Conservation (phyloP, 2,888 invertebrate genomes). For the Drosophila monieri region DNA sequence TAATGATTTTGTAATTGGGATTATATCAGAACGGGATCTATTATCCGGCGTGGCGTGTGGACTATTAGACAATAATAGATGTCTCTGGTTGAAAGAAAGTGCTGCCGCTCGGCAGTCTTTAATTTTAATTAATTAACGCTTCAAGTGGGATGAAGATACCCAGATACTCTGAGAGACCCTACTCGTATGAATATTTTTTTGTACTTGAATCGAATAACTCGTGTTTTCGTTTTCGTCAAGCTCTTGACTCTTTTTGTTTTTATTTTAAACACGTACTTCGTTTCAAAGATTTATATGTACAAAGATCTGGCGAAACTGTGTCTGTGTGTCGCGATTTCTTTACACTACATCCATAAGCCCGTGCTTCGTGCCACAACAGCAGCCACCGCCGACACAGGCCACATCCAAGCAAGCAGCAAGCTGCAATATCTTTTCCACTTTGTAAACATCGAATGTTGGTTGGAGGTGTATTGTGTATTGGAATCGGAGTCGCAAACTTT, state of each 20-base stretch:
- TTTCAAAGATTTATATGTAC: neutral
- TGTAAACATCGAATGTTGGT: slow-evolving; percentile 17
- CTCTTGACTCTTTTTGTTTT: slow-evolving; percentile 1
- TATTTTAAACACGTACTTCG: slow-evolving; percentile 36
- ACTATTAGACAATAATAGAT: slow-evolving; percentile 5
- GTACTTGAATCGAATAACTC: slow-evolving; percentile 41
- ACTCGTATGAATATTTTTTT: slow-evolving; percentile 13
- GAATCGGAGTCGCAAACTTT: slow-evolving; percentile 34
- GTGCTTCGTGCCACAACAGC: slow-evolving; percentile 27
- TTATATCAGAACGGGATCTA: slow-evolving; percentile 35
- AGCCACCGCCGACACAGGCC: neutral
- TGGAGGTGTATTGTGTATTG: slow-evolving; percentile 14
- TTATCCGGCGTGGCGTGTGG: slow-evolving; percentile 1
- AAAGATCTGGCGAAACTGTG: slow-evolving; percentile 37
- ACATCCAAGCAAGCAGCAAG: slow-evolving; percentile 11
- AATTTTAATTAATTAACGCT: slow-evolving; percentile 23
- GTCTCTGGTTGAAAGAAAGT: slow-evolving; percentile 17
- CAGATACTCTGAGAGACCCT: slow-evolving; percentile 2
- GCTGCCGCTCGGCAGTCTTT: slow-evolving; percentile 13
- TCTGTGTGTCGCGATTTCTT: slow-evolving; percentile 55
- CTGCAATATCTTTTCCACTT: slow-evolving; percentile 33
- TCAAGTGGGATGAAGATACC: slow-evolving; percentile 1
- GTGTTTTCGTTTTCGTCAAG: slow-evolving; percentile 25
- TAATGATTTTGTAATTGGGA: slow-evolving; percentile 47
- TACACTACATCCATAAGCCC: slow-evolving; percentile 7